Conservation (phyloP, 2,113 vertebrate genomes). For the Perca flavescens region DNA sequence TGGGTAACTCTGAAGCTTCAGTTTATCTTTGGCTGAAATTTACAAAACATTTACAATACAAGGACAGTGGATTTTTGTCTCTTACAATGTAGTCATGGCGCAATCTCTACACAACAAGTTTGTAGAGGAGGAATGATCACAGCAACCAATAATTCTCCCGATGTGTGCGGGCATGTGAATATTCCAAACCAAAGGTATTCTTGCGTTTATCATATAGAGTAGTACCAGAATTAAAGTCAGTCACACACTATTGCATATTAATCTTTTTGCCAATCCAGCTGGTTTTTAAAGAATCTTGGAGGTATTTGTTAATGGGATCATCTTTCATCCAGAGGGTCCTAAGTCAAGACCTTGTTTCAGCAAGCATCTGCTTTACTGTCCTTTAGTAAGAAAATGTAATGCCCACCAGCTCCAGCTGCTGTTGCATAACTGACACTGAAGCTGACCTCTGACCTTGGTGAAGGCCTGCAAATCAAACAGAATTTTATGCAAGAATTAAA, state of each 20-base stretch:
- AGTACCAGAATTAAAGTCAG: neutral
- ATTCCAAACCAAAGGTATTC: neutral
- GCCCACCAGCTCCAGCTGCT: slow-evolving; percentile 5
- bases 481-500: neutral
- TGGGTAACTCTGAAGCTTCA: neutral
- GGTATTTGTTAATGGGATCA: slow-evolving; percentile 20
- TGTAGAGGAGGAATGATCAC: neutral
- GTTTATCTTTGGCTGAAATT: neutral
- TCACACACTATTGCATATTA: neutral
- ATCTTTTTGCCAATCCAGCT: neutral
- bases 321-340: slow-evolving; percentile 16
- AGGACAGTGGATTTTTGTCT: neutral
- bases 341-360: slow-evolving; percentile 29
- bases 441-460: slow-evolving; percentile 28
- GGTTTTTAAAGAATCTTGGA: slow-evolving; percentile 6
- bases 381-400: slow-evolving; percentile 23
- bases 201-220: neutral
- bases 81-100: neutral
- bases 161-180: neutral
- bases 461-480: slow-evolving; percentile 13
- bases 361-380: slow-evolving; percentile 36
- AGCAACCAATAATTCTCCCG: neutral
- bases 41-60: neutral
- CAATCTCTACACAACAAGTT: neutral
- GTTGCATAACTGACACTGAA: slow-evolving; percentile 22